Percentiles rank a stretch among this genome's conserved stretches.
Conservation (phyloP, 2,888 invertebrate species). For the Hydriomena furcata region DNA sequence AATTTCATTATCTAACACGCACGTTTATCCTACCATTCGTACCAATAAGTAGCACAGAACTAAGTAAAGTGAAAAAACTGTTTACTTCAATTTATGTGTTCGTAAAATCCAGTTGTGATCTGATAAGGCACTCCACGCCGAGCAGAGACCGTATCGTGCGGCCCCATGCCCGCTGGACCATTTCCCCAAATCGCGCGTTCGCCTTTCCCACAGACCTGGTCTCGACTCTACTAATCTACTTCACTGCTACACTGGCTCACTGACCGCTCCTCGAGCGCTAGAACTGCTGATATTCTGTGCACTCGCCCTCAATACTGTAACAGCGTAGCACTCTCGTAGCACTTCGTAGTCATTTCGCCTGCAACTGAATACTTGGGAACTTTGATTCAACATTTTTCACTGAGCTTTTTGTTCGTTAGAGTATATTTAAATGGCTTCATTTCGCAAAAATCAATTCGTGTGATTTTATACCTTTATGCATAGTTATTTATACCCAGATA, state of each 20-base stretch:
- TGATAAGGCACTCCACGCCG: slow-evolving; percentile 12
- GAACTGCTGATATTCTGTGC: slow-evolving; percentile 24
- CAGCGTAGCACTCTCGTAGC: slow-evolving; percentile 47
- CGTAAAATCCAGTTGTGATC: slow-evolving; percentile 10
- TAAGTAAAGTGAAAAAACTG: slow-evolving; percentile 3
- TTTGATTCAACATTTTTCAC: neutral
- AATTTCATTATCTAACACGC: too few species aligned
- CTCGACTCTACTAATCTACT: slow-evolving; percentile 32
- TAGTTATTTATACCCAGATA: too few species aligned
- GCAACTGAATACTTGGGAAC: neutral
- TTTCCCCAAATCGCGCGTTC: slow-evolving; percentile 63
- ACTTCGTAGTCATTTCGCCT: slow-evolving; percentile 22
- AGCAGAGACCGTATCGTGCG: slow-evolving; percentile 31
- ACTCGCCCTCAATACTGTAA: slow-evolving; percentile 36
- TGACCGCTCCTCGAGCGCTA: slow-evolving; percentile 44
- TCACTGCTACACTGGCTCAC: slow-evolving; percentile 57
- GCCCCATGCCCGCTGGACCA: slow-evolving; percentile 59
- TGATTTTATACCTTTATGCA: too few species aligned
- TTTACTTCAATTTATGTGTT: slow-evolving; percentile 3
- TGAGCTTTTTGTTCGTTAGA: neutral
- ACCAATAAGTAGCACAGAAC: neutral
- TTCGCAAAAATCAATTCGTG: too few species aligned
- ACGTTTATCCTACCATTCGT: too few species aligned
- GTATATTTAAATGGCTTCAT: neutral
- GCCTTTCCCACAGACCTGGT: slow-evolving; percentile 64